A percentile compares a stretch with the other conserved stretches of the same genome.
Evolutionary conservation across 2,888 invertebrate genomes (phyloP).

Genomic region (Malacosoma neustria): DNA sequence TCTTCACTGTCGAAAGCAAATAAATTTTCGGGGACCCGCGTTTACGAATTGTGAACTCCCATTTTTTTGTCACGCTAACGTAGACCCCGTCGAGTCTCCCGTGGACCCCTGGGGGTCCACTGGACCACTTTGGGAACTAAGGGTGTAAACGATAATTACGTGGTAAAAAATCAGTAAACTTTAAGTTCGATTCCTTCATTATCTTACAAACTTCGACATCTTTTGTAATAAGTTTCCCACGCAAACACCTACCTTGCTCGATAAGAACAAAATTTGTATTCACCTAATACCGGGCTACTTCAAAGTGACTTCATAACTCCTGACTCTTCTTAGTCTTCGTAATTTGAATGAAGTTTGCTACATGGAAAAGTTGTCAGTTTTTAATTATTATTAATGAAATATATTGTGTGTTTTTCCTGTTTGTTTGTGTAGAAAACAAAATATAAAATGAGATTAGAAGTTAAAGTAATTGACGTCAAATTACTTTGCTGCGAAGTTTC

Average conservation of each 20-base stretch:
- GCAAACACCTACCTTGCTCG: conserved; percentile 10
- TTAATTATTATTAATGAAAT: background rate
- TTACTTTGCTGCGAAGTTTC: too few species aligned
- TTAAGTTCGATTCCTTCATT: conserved; percentile 17
- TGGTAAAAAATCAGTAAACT: conserved; percentile 10
- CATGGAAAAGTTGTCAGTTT: background rate
- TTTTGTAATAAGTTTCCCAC: conserved; percentile 14
- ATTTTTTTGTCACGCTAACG: too few species aligned
- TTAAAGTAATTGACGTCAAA: too few species aligned
- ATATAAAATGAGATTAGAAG: too few species aligned
- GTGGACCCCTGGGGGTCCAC: too few species aligned
- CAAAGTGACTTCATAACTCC: conserved; percentile 7
- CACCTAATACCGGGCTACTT: conserved; percentile 6
- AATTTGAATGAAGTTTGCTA: background rate
- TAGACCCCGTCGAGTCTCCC: too few species aligned
- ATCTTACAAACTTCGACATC: conserved; percentile 19
- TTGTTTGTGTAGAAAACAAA: too few species aligned
- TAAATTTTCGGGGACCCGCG: too few species aligned
- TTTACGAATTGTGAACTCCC: too few species aligned
- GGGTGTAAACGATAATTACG: background rate
- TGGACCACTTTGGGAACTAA: too few species aligned
- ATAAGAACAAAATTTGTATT: conserved; percentile 17
- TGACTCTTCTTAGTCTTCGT: conserved; percentile 7
- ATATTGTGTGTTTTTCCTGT: too few species aligned
- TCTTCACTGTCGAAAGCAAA: too few species aligned